Base-by-base conservation (phyloP, 1,140 invertebrate species). In the Cataglyphis hispanica region DNA sequence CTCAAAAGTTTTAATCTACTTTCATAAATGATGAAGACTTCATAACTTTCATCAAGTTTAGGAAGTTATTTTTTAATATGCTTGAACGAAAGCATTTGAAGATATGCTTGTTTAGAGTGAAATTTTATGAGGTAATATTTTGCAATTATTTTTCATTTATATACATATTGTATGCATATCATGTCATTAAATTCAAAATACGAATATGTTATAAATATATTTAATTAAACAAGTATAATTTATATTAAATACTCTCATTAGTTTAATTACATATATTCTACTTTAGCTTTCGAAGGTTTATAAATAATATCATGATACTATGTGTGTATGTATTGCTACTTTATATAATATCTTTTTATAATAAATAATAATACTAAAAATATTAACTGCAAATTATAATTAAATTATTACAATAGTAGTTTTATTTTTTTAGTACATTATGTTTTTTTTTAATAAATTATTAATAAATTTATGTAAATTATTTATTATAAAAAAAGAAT, bases 1-100 rank as follows among this genome's bases (percentile, higher is more conserved):
- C 88, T 88, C 64, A 63, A 85, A 83, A 66, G 76, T 66, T 70
- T 81, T 88, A 86, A 88, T 86, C 70, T 67, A 60, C 34, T 40
- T 40, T 31, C 19, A 40, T 75, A 34, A 22, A 56, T 67, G 61
- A 37, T 58, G 74, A 66, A 84, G 58, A 64, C 60, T 81, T 60
- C 46, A 72, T 72, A 72, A 72, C 66, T 83, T 74, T 25, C 61
- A 34, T 19, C 16, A 27, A 77, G 16, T 77, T 77, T 13, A 31
- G 6, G 5, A 77, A 75, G 53, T 75, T 75, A 64, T 77, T 76
- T 60, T 77, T 84, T 64, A 84, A 84, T 84, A 77, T 37, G 31
- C 25, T 4, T 11, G 60, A 63, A 77, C n/a, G 46, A 60, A 37
- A 63, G 58, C 66, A 40, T 43, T 69, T 43, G 40, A 80, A 50